These are phyloP conservation scores for Phrynocephalus versicolor DNA, from an alignment of 2,113 vertebrate species.

Conservation along the genomic window DNA sequence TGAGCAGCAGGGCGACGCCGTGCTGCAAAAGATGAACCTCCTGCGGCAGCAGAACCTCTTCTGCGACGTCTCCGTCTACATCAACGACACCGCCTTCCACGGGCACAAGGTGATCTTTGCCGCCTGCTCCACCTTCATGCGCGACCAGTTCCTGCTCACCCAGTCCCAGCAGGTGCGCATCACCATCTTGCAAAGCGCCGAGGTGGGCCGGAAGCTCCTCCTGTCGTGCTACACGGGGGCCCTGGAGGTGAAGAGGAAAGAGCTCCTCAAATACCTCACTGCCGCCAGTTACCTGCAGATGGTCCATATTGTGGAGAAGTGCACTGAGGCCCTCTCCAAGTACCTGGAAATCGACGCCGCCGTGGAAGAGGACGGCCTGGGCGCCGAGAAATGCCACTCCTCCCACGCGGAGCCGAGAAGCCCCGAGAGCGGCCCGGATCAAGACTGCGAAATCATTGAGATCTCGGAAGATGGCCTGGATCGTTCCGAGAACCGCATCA, in stretches of 20 bases:
- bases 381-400: conserved; percentile 71
- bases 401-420: conserved; percentile 65
- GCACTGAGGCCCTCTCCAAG: conserved; percentile 80
- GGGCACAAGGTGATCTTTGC: conserved; percentile 85
- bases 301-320: conserved; percentile 86
- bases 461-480: conserved; percentile 76
- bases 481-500: conserved; percentile 64
- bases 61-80: conserved; percentile 83
- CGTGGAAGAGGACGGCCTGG: conserved; percentile 63
- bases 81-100: conserved; percentile 84
- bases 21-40: conserved; percentile 85
- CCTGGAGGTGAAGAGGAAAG: conserved; percentile 82
- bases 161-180: conserved; percentile 81
- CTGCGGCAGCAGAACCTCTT: conserved; percentile 83
- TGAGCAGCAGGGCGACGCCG: conserved; percentile 80
- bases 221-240: conserved; percentile 82
- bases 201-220: conserved; percentile 81
- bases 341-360: conserved; percentile 78
- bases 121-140: conserved; percentile 84
- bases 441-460: conserved; percentile 82
- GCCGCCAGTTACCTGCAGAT: conserved; percentile 85
- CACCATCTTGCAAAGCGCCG: conserved; percentile 82
- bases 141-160: conserved; percentile 83
- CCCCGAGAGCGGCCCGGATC: conserved; percentile 64
- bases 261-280: conserved; percentile 82